A percentile compares a stretch with the other conserved stretches of the same genome.
Evolutionary conservation across 2,113 vertebrate genomes (phyloP).

Genomic region (Genyomyrus donnyi): DNA sequence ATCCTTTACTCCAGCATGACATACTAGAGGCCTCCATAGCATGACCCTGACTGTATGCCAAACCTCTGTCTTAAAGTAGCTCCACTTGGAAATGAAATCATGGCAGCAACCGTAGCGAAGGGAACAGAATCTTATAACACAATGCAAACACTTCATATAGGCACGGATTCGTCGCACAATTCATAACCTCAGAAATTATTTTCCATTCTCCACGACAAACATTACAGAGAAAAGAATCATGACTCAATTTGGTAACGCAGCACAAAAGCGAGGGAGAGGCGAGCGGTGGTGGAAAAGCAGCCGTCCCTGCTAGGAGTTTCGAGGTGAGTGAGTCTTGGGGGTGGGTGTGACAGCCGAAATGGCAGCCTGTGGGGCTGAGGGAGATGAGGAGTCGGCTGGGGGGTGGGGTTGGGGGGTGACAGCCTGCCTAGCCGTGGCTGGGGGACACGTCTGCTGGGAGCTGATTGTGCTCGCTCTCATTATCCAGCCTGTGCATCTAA

Average conservation of each 20-base stretch:
- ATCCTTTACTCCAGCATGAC: background rate
- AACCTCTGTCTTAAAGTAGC: background rate
- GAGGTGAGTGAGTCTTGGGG: background rate
- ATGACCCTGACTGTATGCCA: background rate
- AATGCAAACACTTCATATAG: background rate
- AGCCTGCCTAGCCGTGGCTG: constrained; percentile 33
- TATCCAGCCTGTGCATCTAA: constrained; percentile 81
- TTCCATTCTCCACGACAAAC: background rate
- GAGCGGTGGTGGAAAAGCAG: background rate
- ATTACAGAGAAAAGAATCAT: background rate
- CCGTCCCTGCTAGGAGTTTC: background rate
- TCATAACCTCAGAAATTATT: constrained; percentile 1
- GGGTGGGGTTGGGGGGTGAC: background rate
- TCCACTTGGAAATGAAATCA: background rate
- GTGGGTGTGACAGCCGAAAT: background rate
- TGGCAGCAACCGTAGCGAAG: background rate
- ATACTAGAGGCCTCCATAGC: background rate
- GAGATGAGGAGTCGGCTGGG: background rate
- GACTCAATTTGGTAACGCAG: background rate
- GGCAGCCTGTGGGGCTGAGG: background rate
- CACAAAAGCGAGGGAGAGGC: background rate
- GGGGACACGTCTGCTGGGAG: constrained; percentile 65
- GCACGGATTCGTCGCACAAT: background rate
- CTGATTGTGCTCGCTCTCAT: constrained; percentile 80
- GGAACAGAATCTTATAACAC: background rate